A percentile compares a stretch with the other conserved stretches of the same genome.
Evolutionary conservation across 2,888 invertebrate genomes (phyloP).

Genomic region (Pammene aurita): DNA sequence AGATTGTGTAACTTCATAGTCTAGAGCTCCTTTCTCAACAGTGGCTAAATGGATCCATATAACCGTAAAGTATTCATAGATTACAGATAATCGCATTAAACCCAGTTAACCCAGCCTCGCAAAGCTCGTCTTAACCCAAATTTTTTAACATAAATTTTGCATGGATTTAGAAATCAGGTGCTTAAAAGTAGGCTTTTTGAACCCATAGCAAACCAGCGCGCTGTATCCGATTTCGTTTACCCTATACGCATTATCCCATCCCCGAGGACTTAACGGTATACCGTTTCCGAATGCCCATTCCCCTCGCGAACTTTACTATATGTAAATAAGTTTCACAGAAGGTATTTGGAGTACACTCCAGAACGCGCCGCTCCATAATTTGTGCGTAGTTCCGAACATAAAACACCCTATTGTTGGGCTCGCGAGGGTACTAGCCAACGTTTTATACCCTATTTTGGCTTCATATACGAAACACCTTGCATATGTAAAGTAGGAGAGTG

Average conservation of each 20-base stretch:
- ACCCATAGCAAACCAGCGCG: conserved; percentile 19
- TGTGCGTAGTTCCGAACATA: conserved; percentile 57
- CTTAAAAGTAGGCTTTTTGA: conserved; percentile 28
- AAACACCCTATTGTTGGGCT: conserved; percentile 69
- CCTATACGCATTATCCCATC: conserved; percentile 38
- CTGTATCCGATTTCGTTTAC: conserved; percentile 34
- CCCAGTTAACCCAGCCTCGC: conserved; percentile 6
- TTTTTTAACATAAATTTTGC: conserved; percentile 14
- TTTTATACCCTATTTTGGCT: conserved; percentile 64
- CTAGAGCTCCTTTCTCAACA: conserved; percentile 19
- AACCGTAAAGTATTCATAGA: conserved; percentile 6
- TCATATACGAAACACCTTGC: conserved; percentile 50
- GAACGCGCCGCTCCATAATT: conserved; percentile 57
- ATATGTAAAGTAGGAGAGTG: conserved; percentile 52
- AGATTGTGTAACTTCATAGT: conserved; percentile 22
- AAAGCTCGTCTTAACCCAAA: conserved; percentile 3
- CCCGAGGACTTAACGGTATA: conserved; percentile 49
- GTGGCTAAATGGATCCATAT: conserved; percentile 9
- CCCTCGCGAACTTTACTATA: conserved; percentile 44
- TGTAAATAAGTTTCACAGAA: conserved; percentile 50
- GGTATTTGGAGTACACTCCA: conserved; percentile 53
- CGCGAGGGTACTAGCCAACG: conserved; percentile 64
- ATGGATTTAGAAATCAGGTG: conserved; percentile 12
- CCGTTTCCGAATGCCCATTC: conserved; percentile 39
- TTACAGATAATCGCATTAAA: conserved; percentile 7